These are phyloP conservation scores for Labeo calbasu DNA, from an alignment of 2,797 vertebrate species.

Conservation along the genomic window DNA sequence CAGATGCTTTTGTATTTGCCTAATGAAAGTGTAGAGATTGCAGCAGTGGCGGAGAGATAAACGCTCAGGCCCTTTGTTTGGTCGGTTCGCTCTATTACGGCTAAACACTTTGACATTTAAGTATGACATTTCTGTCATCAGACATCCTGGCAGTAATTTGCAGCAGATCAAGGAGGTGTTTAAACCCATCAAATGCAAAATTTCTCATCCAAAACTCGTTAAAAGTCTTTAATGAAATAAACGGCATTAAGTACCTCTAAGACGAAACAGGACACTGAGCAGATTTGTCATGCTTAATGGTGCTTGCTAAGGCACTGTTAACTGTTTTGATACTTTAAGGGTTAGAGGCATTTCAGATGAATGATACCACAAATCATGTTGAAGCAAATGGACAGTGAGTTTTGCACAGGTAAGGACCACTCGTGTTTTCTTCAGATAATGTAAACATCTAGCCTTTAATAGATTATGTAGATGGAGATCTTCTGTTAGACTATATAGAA, in stretches of 20 bases:
- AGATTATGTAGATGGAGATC: not conserved
- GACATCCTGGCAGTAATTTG: conserved; percentile 16
- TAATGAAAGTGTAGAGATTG: conserved; percentile 25
- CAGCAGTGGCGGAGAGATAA: conserved; percentile 16
- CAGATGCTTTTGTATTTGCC: conserved; percentile 28
- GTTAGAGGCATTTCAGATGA: not conserved
- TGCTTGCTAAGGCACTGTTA: not conserved
- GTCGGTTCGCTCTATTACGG: conserved; percentile 10
- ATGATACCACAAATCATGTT: not conserved
- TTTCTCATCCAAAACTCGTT: conserved; percentile 32
- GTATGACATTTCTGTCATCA: conserved; percentile 48
- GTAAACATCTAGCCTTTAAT: not conserved
- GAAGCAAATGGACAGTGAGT: not conserved
- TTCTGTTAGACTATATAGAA: not conserved
- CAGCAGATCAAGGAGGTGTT: conserved; percentile 35
- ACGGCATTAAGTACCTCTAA: not conserved
- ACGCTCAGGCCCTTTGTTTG: conserved; percentile 48
- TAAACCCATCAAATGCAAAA: conserved; percentile 19
- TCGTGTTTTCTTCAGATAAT: not conserved
- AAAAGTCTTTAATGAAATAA: conserved; percentile 19
- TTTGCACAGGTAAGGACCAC: not conserved
- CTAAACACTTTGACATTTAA: conserved; percentile 50
- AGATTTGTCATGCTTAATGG: conserved; percentile 12
- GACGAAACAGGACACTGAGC: not conserved
- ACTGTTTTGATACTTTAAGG: not conserved